Conservation (phyloP, 2,113 vertebrate genomes). For the Hemicordylus capensis region DNA sequence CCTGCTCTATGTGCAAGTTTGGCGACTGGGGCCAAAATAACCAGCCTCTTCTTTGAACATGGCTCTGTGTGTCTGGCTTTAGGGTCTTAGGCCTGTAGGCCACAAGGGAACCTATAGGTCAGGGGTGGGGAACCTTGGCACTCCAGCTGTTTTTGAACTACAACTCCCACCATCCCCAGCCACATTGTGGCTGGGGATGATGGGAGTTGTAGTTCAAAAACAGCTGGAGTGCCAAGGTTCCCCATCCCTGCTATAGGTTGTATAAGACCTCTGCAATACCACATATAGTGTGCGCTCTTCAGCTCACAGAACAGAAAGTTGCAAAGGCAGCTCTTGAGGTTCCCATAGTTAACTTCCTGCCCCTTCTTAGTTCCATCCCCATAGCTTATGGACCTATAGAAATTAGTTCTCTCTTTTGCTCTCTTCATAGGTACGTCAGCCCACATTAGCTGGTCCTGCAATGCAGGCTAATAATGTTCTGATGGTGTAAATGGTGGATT, state of each 20-base stretch:
- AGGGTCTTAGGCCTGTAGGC: background rate
- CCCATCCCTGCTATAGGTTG: no score
- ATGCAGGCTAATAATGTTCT: no score
- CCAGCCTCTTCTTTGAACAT: constrained; percentile 47
- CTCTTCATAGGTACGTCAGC: background rate
- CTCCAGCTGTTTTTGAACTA: no score
- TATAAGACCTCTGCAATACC: background rate
- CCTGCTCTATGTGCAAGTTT: constrained; percentile 54
- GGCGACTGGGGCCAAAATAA: constrained; percentile 57
- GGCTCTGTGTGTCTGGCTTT: background rate
- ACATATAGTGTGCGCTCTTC: no score
- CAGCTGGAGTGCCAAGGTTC: no score
- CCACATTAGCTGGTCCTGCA: background rate
- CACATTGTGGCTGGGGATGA: no score
- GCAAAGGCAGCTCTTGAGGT: background rate
- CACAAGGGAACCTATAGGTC: background rate
- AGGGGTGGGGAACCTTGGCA: no score
- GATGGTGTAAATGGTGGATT: background rate
- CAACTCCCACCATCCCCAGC: no score
- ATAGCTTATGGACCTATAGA: background rate
- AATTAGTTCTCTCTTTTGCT: background rate
- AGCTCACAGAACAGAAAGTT: background rate
- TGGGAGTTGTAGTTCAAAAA: no score
- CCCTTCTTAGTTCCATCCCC: background rate
- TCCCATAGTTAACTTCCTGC: background rate